Conservation (phyloP, 1,140 invertebrate species). For the Leguminivora glycinivorella region DNA sequence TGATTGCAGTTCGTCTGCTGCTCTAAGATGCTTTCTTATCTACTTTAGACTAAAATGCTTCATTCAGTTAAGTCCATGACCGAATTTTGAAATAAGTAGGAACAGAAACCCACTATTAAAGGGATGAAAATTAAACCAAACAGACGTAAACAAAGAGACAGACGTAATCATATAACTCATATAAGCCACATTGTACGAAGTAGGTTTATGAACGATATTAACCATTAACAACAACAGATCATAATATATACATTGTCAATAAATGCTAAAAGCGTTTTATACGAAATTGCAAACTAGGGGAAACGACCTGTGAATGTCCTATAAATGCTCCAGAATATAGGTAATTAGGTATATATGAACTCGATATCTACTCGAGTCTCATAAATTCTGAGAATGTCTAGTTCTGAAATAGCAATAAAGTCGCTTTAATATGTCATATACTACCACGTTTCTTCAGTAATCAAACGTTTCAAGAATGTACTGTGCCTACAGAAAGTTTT, state of each 20-base stretch:
- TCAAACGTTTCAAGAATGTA: neutral
- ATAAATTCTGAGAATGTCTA: no score
- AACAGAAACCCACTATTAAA: neutral
- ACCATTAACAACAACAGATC: constrained; percentile 27
- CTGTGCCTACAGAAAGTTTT: no score
- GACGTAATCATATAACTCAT: neutral
- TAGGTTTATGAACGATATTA: constrained; percentile 34
- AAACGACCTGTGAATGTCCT: neutral
- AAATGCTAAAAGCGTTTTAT: constrained; percentile 23
- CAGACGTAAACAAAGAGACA: neutral
- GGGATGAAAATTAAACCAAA: neutral
- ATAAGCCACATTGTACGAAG: constrained; percentile 31
- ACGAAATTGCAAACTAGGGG: neutral
- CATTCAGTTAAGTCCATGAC: neutral
- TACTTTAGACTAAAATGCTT: no score
- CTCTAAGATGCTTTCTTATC: no score
- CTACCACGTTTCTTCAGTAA: neutral
- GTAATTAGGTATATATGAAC: no score
- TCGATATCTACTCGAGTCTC: neutral
- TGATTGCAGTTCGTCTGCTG: no score
- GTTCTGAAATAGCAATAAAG: neutral
- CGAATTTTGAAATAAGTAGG: neutral
- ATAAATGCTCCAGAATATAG: neutral
- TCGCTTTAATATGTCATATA: neutral
- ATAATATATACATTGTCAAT: constrained; percentile 37